Conservation (phyloP, 1,140 invertebrate genomes). For the Drosophila nasuta region DNA sequence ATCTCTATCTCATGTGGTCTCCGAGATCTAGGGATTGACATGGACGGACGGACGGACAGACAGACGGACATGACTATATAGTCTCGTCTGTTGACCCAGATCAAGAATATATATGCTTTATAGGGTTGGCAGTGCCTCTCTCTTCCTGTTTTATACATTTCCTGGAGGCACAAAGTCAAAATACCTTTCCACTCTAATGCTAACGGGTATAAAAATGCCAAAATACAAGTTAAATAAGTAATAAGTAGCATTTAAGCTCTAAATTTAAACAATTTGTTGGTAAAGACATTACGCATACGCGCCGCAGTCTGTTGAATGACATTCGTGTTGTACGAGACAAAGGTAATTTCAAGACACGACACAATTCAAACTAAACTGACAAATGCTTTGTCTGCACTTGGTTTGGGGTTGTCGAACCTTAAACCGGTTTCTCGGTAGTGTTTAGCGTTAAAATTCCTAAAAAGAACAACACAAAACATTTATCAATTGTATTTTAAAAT, state of each 20-base stretch:
- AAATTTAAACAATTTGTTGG: neutral
- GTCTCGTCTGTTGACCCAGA: too few relatives aligned
- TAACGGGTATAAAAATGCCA: too few relatives aligned
- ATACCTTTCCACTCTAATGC: too few relatives aligned
- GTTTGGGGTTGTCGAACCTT: constrained; percentile 19
- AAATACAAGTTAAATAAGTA: neutral
- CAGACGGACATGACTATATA: too few relatives aligned
- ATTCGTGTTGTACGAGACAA: neutral
- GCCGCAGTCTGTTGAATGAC: neutral
- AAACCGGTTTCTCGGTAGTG: constrained; percentile 13
- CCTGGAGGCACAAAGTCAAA: too few relatives aligned
- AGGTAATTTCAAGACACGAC: neutral
- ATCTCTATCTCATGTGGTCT: too few relatives aligned
- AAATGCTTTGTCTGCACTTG: constrained; percentile 22
- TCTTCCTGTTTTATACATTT: too few relatives aligned
- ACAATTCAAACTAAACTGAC: constrained; percentile 11
- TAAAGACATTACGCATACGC: constrained; percentile 3
- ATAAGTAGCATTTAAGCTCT: neutral
- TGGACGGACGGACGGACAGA: too few relatives aligned
- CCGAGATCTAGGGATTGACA: too few relatives aligned
- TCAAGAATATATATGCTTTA: too few relatives aligned
- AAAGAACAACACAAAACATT: neutral
- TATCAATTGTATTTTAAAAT: constrained; percentile 6
- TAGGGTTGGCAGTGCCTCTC: fast-evolving
- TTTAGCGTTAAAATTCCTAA: constrained; percentile 3